These are phyloP conservation scores for Orchestia grillus DNA, from an alignment of 1,140 invertebrate genomes.

Conservation along the genomic window DNA sequence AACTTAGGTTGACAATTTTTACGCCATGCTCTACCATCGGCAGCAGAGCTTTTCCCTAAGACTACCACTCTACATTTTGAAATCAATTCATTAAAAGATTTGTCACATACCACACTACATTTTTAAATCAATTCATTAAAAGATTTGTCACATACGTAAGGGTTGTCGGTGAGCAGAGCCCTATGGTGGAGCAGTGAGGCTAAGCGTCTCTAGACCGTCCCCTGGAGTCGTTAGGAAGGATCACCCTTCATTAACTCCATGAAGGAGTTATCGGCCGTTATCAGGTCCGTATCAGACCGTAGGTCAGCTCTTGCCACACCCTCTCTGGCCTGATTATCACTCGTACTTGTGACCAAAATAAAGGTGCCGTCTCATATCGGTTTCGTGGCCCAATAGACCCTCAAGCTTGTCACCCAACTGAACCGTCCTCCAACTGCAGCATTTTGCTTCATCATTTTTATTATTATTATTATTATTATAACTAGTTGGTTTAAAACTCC, in stretches of 20 bases:
- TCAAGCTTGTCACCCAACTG: neutral
- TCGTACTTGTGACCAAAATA: neutral
- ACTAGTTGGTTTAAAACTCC: too few species aligned
- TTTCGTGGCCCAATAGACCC: neutral
- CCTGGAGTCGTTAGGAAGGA: neutral
- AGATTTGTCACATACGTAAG: neutral
- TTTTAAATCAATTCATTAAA: neutral
- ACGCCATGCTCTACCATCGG: too few species aligned
- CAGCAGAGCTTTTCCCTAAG: too few species aligned
- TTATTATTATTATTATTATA: too few species aligned
- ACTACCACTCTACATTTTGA: neutral
- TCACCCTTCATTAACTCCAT: constrained; percentile 29
- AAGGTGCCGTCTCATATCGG: neutral
- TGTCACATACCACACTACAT: neutral
- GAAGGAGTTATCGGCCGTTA: constrained; percentile 18
- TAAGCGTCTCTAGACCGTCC: neutral
- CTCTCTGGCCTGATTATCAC: constrained; percentile 20
- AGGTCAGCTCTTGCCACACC: constrained; percentile 49
- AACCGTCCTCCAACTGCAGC: neutral
- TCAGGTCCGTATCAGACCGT: neutral
- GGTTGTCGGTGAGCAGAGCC: neutral
- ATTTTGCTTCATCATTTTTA: neutral
- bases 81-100: neutral
- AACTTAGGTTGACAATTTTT: too few species aligned
- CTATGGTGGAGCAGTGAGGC: neutral